Evolutionary conservation across 2,113 vertebrate species (phyloP).

Genomic region (Bettongia penicillata): DNA sequence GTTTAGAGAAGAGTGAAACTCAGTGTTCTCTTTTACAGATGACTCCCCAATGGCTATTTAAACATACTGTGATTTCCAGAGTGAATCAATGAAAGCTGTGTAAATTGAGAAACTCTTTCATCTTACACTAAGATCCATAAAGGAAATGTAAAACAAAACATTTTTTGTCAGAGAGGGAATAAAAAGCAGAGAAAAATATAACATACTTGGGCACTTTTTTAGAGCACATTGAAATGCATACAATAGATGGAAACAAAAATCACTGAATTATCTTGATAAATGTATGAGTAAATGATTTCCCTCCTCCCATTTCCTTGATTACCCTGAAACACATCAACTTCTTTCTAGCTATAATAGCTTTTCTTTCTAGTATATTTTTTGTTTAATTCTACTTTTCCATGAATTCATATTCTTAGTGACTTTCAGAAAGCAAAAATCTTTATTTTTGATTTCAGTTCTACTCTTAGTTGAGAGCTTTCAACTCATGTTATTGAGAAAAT

Average conservation of each 20-base stretch:
- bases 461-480: background rate
- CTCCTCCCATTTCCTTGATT: background rate
- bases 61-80: constrained; percentile 20
- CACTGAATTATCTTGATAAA: background rate
- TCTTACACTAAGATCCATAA: constrained; percentile 27
- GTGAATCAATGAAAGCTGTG: constrained; percentile 26
- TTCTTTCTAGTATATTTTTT: constrained; percentile 26
- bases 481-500: background rate
- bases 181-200: constrained; percentile 30
- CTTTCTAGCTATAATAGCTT: background rate
- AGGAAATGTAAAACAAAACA: background rate
- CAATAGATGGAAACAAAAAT: background rate
- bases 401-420: background rate
- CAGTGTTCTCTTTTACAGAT: constrained; percentile 10
- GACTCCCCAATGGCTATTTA: constrained; percentile 34
- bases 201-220: constrained; percentile 24
- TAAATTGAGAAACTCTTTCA: constrained; percentile 40
- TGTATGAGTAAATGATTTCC: background rate
- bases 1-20: constrained; percentile 51
- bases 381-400: constrained; percentile 5
- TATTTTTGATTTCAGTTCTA: background rate
- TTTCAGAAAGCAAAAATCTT: background rate
- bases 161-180: background rate
- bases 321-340: background rate
- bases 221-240: constrained; percentile 19